These are phyloP conservation scores for Panonychus citri DNA, from an alignment of 1,140 invertebrate species.

Conservation along the genomic window DNA sequence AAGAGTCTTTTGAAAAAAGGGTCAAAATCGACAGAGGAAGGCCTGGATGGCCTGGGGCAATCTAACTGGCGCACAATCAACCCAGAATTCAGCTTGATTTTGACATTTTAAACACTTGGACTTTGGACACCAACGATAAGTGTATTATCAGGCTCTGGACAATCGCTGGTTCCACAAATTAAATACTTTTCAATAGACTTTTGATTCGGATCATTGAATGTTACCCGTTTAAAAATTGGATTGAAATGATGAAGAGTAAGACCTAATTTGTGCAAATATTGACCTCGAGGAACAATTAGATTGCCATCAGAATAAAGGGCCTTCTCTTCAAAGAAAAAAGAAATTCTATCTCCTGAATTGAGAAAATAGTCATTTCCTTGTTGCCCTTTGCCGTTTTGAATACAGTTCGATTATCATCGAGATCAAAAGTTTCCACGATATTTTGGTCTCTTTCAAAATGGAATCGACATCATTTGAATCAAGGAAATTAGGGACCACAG, in stretches of 20 bases:
- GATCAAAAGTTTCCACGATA: neutral
- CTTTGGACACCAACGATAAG: too few species aligned
- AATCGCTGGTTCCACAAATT: too few species aligned
- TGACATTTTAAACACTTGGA: too few species aligned
- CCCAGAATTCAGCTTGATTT: too few species aligned
- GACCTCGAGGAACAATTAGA: constrained; percentile 39
- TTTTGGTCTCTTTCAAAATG: neutral
- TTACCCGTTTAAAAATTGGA: constrained; percentile 51
- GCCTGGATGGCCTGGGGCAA: too few species aligned
- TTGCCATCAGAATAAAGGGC: constrained; percentile 43
- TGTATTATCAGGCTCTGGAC: too few species aligned
- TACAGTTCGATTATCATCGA: neutral
- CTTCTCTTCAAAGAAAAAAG: constrained; percentile 71
- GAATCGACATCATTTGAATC: neutral
- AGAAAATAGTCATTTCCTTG: constrained; percentile 46
- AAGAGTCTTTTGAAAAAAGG: too few species aligned
- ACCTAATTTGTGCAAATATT: constrained; percentile 56
- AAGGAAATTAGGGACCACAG: neutral
- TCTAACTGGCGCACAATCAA: too few species aligned
- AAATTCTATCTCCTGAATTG: constrained; percentile 71
- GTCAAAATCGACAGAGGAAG: too few species aligned
- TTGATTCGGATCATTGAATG: constrained; percentile 59
- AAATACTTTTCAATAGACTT: too few species aligned
- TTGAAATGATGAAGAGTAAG: constrained; percentile 73
- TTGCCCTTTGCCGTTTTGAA: constrained; percentile 8